These are phyloP conservation scores for Amiota minor DNA, from an alignment of 2,888 invertebrate species.

Conservation along the genomic window DNA sequence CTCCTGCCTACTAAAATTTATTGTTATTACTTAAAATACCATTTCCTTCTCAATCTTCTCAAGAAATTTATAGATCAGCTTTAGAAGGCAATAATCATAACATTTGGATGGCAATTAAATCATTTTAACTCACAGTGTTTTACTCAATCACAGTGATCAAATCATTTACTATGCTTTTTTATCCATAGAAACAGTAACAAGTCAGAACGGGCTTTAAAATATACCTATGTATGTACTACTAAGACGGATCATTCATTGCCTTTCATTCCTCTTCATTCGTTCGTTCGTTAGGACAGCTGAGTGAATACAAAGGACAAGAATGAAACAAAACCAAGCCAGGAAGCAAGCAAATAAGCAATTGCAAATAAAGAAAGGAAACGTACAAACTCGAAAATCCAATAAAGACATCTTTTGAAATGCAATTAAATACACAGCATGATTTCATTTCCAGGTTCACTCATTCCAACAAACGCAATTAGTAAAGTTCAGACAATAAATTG, in stretches of 20 bases:
- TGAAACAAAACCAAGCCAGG: not conserved
- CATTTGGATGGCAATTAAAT: too few species aligned
- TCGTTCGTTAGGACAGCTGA: not conserved
- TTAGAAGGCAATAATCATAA: too few species aligned
- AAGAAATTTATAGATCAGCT: too few species aligned
- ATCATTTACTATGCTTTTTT: not conserved
- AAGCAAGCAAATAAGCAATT: not conserved
- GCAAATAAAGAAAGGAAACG: not conserved
- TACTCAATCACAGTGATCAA: too few species aligned
- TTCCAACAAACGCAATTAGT: slow-evolving; percentile 61
- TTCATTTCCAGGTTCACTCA: slow-evolving; percentile 44
- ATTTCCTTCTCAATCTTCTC: too few species aligned
- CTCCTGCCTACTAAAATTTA: too few species aligned
- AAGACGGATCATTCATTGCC: not conserved
- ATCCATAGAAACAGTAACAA: not conserved
- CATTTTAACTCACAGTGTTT: too few species aligned
- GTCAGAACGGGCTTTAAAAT: not conserved
- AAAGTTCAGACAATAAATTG: slow-evolving; percentile 47
- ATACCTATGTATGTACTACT: not conserved
- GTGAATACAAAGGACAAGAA: not conserved
- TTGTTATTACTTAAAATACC: too few species aligned
- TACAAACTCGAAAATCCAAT: slow-evolving; percentile 44
- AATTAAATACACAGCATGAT: slow-evolving; percentile 54
- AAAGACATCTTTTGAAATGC: slow-evolving; percentile 55
- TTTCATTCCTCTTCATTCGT: too few species aligned